These are phyloP conservation scores for Erethizon dorsatum DNA, from an alignment of 2,797 vertebrate species.

Conservation along the genomic window DNA sequence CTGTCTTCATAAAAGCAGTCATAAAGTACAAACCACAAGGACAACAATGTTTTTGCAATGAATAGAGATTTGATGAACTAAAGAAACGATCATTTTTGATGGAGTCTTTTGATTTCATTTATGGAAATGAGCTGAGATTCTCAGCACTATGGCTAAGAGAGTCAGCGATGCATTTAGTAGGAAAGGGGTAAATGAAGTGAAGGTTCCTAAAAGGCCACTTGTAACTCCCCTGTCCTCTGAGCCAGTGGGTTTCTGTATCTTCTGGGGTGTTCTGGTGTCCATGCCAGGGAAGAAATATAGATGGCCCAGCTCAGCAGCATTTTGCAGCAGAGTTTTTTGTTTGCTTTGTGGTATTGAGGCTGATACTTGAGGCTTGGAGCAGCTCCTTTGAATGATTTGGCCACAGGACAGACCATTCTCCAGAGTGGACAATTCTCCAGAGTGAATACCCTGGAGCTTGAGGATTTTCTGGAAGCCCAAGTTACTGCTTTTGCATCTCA, in stretches of 20 bases:
- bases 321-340: neutral
- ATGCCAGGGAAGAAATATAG: too few relatives aligned
- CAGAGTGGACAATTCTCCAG: neutral
- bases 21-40: conserved; percentile 75
- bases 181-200: neutral
- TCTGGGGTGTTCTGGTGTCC: neutral
- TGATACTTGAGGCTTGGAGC: neutral
- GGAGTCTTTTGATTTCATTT: conserved; percentile 17
- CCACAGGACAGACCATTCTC: neutral
- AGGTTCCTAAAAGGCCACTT: conserved; percentile 34
- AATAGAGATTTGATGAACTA: conserved; percentile 79
- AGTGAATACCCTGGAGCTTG: fast-evolving
- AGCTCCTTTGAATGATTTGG: neutral
- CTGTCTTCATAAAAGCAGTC: conserved; percentile 77
- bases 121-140: conserved; percentile 28
- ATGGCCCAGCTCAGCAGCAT: neutral
- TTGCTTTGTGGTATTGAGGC: neutral
- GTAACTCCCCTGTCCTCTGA: neutral
- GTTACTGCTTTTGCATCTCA: neutral
- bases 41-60: conserved; percentile 73
- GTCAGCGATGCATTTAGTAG: conserved; percentile 56
- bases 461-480: neutral
- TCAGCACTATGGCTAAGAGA: neutral
- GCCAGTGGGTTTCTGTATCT: neutral
- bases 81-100: conserved; percentile 74